A percentile compares a stretch with the other conserved stretches of the same genome.
Evolutionary conservation across 2,797 vertebrate genomes (phyloP).

Genomic region (Sternotherus odoratus): DNA sequence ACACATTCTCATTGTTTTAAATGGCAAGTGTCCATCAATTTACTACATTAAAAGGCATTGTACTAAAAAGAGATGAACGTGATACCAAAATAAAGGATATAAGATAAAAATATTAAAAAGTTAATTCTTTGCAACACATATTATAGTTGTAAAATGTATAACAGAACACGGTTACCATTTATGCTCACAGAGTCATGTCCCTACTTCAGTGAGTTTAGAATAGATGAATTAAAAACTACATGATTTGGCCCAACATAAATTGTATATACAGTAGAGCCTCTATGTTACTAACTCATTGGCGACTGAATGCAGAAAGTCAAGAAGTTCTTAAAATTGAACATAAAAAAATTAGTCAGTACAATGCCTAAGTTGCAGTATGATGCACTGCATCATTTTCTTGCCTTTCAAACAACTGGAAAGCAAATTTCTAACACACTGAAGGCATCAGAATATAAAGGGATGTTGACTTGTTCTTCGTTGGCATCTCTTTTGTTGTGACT

Average conservation of each 20-base stretch:
- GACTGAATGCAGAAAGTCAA: background rate
- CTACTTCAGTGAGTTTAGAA: background rate
- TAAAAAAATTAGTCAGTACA: background rate
- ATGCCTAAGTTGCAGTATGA: background rate
- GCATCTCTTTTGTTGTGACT: background rate
- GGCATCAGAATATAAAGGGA: background rate
- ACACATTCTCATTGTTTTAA: background rate
- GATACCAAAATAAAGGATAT: background rate
- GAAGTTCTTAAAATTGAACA: background rate
- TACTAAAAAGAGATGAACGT: background rate
- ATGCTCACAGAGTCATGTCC: background rate
- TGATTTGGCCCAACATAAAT: background rate
- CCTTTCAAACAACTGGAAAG: background rate
- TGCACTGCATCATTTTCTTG: background rate
- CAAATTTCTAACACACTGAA: background rate
- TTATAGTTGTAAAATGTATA: background rate
- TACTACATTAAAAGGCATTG: background rate
- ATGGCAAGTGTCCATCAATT: background rate
- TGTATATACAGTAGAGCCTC: background rate
- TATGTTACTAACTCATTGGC: background rate
- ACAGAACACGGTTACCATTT: background rate
- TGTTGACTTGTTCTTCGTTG: background rate
- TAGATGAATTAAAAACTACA: background rate
- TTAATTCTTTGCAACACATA: background rate
- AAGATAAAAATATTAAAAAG: background rate